A percentile compares a stretch with the other conserved stretches of the same genome.
Conservation (phyloP, 2,888 invertebrate species). For the Euplexia lucipara region DNA sequence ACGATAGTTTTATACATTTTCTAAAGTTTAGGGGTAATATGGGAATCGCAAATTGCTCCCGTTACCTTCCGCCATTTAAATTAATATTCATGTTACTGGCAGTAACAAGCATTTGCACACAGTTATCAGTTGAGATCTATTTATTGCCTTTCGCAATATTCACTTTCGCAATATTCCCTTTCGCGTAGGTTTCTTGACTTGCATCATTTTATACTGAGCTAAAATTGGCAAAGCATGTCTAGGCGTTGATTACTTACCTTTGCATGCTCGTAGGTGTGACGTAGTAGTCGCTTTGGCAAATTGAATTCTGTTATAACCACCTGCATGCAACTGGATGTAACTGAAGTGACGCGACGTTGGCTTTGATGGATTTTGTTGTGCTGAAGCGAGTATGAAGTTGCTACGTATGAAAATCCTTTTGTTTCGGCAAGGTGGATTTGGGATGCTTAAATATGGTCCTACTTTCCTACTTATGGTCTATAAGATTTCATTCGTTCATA, state of each 20-base stretch:
- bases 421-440: not conserved
- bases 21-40: too few species aligned
- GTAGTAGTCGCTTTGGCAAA: constrained; percentile 48
- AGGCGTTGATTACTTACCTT: constrained; percentile 50
- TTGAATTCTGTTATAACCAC: constrained; percentile 60
- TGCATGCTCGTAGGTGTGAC: constrained; percentile 48
- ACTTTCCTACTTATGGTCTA: not conserved
- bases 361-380: constrained; percentile 32
- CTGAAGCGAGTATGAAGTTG: not conserved
- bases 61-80: not conserved
- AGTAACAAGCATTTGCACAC: constrained; percentile 18
- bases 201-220: constrained; percentile 43
- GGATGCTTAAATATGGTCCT: not conserved
- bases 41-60: too few species aligned
- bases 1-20: too few species aligned
- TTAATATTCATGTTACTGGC: constrained; percentile 16
- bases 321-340: constrained; percentile 23
- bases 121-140: constrained; percentile 49
- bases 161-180: constrained; percentile 51
- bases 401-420: not conserved
- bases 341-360: constrained; percentile 20
- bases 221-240: constrained; percentile 42
- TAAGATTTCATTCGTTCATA: too few species aligned
- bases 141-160: constrained; percentile 33
- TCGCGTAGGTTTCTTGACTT: constrained; percentile 47